Base-by-base conservation (phyloP, 2,888 invertebrate species). In the Drosophila helvetica region DNA sequence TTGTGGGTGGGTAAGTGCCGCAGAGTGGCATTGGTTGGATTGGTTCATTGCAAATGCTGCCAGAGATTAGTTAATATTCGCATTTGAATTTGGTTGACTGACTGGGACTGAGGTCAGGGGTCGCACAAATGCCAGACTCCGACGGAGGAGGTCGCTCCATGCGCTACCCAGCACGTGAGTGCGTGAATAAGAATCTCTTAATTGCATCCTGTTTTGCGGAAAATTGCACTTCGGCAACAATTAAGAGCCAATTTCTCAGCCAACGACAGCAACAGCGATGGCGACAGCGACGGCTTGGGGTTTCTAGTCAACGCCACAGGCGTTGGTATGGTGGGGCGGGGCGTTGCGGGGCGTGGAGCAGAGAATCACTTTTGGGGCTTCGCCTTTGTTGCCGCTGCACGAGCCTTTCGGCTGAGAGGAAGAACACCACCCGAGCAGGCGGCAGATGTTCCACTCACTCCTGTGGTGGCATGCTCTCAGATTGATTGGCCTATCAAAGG, bases 151-250 rank as follows among this genome's bases (percentile, higher is more conserved):
- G 27, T 27, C 27, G 27, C 27, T 27, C 38, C 22, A 27, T 6
- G 47, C 38, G 53, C 51, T 51, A 52, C 38, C 47, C 27, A 38
- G 15, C 38, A 7, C n/a, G 38, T 38, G 38, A 43, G 56, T 9
- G 19, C 6, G 38, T 38, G 38, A 43, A 63, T 9, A 19, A 22
- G 73, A 79, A 80, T 81, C 84, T 81, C 84, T 85, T 86, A 85
- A 85, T 85, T 85, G 79, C 86, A 84, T 85, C 84, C 84, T 84
- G 81, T 81, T 81, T 84, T 80, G 80, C 69, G 78, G 79, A 82
- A 76, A 79, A 82, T 79, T 81, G n/a, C 78, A 77, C 78, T 82
- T 82, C 74, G 65, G 81, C 75, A 72, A 70, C 86, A 85, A 85
- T 85, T 86, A 85, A 84, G 79, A 86, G 86, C 84, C 84, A 85